Evolutionary conservation across 2,888 invertebrate genomes (phyloP).

Genomic region (Drosophila anomalata): DNA sequence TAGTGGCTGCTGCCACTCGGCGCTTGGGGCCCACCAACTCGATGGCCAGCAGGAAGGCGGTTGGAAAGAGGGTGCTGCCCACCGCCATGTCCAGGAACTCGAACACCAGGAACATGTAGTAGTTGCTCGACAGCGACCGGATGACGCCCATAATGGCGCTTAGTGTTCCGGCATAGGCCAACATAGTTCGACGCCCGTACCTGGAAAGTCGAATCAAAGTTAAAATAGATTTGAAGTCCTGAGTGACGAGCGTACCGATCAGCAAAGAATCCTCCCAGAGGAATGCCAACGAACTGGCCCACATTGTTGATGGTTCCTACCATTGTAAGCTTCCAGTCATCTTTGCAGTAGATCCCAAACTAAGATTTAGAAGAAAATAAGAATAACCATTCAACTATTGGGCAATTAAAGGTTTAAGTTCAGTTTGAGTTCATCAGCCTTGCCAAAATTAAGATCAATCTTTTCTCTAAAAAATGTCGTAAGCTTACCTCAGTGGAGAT

Average conservation of each 20-base stretch:
- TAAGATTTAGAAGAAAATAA: slow-evolving; percentile 22
- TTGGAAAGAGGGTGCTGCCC: slow-evolving; percentile 89
- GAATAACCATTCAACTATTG: too few relatives aligned
- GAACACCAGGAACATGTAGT: slow-evolving; percentile 88
- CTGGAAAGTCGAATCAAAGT: slow-evolving; percentile 46
- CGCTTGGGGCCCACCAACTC: slow-evolving; percentile 91
- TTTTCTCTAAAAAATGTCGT: too few relatives aligned
- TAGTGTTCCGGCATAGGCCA: slow-evolving; percentile 85
- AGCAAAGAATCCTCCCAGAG: slow-evolving; percentile 87
- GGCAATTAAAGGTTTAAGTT: too few relatives aligned
- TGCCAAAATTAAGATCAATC: too few relatives aligned
- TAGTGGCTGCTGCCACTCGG: slow-evolving; percentile 89
- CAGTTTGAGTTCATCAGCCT: too few relatives aligned
- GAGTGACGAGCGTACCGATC: slow-evolving; percentile 85
- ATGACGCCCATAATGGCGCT: slow-evolving; percentile 88
- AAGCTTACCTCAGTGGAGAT: slow-evolving; percentile 78
- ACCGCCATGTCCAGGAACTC: slow-evolving; percentile 90
- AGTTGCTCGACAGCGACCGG: slow-evolving; percentile 88
- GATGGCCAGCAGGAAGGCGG: slow-evolving; percentile 89
- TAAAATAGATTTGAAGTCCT: not conserved
- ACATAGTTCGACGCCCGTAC: slow-evolving; percentile 86
- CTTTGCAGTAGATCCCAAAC: slow-evolving; percentile 76
- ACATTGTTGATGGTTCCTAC: slow-evolving; percentile 90
- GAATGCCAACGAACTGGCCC: slow-evolving; percentile 90
- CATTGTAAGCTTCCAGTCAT: slow-evolving; percentile 88